Base-by-base conservation (phyloP, 2,888 invertebrate genomes). In the Altica lythri region DNA sequence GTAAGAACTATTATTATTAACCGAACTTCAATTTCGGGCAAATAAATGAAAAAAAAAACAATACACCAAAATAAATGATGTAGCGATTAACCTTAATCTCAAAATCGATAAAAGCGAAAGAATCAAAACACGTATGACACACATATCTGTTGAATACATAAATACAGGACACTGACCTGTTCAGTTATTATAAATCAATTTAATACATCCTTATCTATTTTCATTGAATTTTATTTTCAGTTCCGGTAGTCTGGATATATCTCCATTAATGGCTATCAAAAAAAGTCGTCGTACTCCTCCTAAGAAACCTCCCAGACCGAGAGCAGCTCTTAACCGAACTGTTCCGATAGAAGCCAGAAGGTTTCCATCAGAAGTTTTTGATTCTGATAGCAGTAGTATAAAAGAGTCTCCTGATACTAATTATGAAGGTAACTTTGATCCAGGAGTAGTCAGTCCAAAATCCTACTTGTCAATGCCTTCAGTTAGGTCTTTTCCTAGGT, bases 401-500 rank as follows among this genome's bases (percentile, higher is more conserved):
- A 69, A 69, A 57, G 70, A 67, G 17, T 70, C 73, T 1, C 69
- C 72, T 1, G 73, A 74, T 45, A 68, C 69, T 2, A 60, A 68
- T 18, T 62, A 65, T 16, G 55, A 60, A 13, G 65, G 60, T 25
- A 71, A 71, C 50, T 65, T 66, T 27, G 72, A 72, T 52, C 70
- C 72, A n/a, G 75, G 73, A 5, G 71, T 75, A 2, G 60, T 73
- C n/a, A 77, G 76, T 57, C 76, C 92, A 0, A 89, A 89, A 38
- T 91, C 91, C 0, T 91, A 89, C 69, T 80, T 92, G 3, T 91
- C 91, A 0, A 92, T 92, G 91, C 90, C 90, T 14, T 90, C 91
- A 1, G 86, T 91, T 6, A 88, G 86, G 68, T 86, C 88, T n/a
- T 92, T 92, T 68, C 92, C 92, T 1, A 86, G 86, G 81, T 85